Conservation (phyloP, 2,888 invertebrate genomes). For the Euplexia lucipara region DNA sequence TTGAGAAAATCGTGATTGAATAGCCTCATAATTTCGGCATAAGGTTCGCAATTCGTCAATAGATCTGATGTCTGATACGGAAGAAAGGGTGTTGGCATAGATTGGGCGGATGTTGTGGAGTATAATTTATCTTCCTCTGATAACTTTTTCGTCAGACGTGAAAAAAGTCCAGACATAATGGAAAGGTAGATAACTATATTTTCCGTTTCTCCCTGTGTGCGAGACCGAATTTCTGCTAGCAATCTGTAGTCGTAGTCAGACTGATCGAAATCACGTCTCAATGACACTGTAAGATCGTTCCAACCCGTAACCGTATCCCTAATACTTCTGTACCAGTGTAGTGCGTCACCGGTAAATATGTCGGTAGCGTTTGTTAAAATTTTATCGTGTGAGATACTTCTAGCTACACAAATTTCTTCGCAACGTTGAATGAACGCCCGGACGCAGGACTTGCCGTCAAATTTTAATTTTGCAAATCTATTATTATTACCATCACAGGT, state of each 20-base stretch:
- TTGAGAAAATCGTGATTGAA: not conserved
- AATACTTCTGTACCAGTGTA: no score
- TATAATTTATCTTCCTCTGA: not conserved
- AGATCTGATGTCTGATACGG: not conserved
- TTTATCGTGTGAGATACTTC: not conserved
- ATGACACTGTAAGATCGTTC: not conserved
- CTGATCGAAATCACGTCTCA: not conserved
- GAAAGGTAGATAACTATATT: not conserved
- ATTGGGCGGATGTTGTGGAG: not conserved
- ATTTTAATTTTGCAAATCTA: not conserved
- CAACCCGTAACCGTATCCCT: not conserved
- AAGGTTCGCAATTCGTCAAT: slow-evolving; percentile 4
- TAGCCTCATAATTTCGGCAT: not conserved
- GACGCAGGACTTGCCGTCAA: no score
- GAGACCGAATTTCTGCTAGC: not conserved
- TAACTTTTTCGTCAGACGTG: not conserved
- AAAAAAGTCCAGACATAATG: not conserved
- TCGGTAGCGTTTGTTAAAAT: not conserved
- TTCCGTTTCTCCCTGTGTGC: not conserved
- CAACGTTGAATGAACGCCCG: slow-evolving; percentile 3
- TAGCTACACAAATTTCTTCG: not conserved
- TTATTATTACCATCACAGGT: not conserved
- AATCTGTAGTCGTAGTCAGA: not conserved
- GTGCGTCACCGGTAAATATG: not conserved
- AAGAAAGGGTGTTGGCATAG: slow-evolving; percentile 4